Evolutionary conservation across 2,797 vertebrate species (phyloP).

Genomic region (Hyperoplus lanceolatus): DNA sequence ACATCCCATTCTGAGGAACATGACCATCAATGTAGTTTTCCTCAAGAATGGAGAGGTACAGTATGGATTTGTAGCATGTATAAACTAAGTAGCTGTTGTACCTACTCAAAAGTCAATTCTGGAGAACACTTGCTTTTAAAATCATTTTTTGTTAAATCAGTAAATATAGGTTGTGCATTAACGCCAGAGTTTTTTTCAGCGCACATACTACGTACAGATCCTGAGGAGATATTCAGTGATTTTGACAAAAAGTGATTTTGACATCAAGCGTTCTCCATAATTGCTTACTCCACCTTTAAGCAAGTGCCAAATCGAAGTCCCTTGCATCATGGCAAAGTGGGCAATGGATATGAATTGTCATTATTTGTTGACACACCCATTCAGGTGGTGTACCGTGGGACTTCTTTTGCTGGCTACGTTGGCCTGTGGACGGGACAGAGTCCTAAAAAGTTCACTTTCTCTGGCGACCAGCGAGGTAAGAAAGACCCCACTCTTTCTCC

Average conservation of each 20-base stretch:
- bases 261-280: too few relatives aligned
- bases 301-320: not conserved
- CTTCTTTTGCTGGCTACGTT: conserved; percentile 93
- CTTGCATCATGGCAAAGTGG: not conserved
- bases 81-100: not conserved
- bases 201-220: too few relatives aligned
- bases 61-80: conserved; percentile 53
- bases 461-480: conserved; percentile 89
- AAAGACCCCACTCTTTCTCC: not conserved
- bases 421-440: conserved; percentile 97
- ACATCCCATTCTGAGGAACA: conserved; percentile 86
- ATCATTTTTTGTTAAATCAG: too few relatives aligned
- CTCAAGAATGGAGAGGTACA: conserved; percentile 89
- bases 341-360: not conserved
- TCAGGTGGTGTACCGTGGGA: conserved; percentile 91
- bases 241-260: too few relatives aligned
- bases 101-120: not conserved
- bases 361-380: conserved; percentile 19
- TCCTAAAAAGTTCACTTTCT: conserved; percentile 91
- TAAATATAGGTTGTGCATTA: too few relatives aligned
- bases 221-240: too few relatives aligned
- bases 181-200: too few relatives aligned
- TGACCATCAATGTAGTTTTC: conserved; percentile 90
- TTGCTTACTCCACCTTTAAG: not conserved
- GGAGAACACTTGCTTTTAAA: too few relatives aligned